phyloP scores from a whole-genome alignment of 1,140 invertebrate species.

The fruit fly (Drosophila melanogaster) region Release_6_plus_ISO1_MT NT_033779.5:67501-68000 shows the following conservation, averaged over 20 bases:
- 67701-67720: constrained; percentile 80
- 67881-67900: constrained; percentile 56
- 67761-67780: constrained; percentile 58
- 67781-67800: background rate
- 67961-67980: constrained; percentile 80
- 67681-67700: constrained; percentile 76
- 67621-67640: constrained; percentile 71
- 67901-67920: constrained; percentile 76
- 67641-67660: constrained; percentile 78
- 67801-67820: constrained; percentile 1
- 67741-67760: constrained; percentile 68
- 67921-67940: constrained; percentile 78
- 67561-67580: constrained; percentile 11
- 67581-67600: constrained; percentile 14
- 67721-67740: constrained; percentile 73
- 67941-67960: constrained; percentile 77
- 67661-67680: constrained; percentile 78
- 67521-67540: constrained; percentile 26
- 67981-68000: constrained; percentile 73
- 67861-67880: background rate
- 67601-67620: background rate
- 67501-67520: background rate
- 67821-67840: too few species aligned
- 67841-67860: background rate
- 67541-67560: constrained; percentile 18